phyloP scores from a whole-genome alignment of 2,113 vertebrate species.

The Solenodon paradoxus region DNA sequence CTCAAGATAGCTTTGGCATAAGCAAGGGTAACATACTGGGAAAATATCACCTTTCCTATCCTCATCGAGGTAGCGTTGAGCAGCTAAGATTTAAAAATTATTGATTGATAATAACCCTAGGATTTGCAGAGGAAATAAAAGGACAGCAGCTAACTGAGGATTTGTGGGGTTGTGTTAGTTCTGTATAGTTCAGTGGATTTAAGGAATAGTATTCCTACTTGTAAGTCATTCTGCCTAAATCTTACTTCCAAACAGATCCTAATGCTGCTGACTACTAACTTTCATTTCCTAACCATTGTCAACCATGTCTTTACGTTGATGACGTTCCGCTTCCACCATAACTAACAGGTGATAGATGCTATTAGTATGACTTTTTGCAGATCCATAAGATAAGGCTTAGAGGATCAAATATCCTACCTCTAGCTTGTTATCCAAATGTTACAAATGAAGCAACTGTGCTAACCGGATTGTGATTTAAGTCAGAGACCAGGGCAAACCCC shows the following conservation, averaged over 20 bases:
- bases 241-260: neutral
- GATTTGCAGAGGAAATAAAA: neutral
- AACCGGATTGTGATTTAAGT: neutral
- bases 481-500: neutral
- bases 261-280: neutral
- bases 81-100: neutral
- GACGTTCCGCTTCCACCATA: neutral
- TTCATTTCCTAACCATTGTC: neutral
- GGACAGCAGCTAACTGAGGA: neutral
- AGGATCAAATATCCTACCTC: neutral
- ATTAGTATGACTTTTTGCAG: neutral
- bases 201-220: neutral
- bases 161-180: neutral
- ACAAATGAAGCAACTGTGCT: neutral
- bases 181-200: neutral
- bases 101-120: too few relatives aligned
- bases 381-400: neutral
- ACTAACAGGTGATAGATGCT: neutral
- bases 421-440: neutral
- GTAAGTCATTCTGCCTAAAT: neutral
- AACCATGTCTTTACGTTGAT: neutral
- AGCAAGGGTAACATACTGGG: neutral
- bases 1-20: neutral
- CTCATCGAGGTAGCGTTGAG: neutral
- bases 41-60: neutral